Percentiles rank a stretch among this genome's conserved stretches.
phyloP scores from a whole-genome alignment of 2,113 vertebrate species.

The Lophochroa leadbeateri region DNA sequence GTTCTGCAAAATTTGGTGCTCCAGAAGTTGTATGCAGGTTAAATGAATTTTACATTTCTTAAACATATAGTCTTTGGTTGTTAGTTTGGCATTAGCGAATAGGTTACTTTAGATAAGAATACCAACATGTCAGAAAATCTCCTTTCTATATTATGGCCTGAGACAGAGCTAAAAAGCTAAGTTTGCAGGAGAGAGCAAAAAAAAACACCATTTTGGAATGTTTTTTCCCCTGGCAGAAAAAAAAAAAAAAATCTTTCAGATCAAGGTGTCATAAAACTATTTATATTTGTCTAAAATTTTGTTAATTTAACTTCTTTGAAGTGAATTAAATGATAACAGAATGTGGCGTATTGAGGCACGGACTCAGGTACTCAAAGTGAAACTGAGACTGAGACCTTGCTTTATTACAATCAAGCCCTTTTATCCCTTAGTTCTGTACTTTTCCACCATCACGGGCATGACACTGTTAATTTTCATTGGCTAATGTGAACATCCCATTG shows the following conservation, averaged over 20 bases:
- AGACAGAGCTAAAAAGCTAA: neutral
- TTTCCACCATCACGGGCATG: no score
- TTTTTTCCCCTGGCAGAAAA: accelerated
- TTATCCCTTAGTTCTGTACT: no score
- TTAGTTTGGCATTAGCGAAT: neutral
- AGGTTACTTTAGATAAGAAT: neutral
- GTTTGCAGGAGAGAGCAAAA: neutral
- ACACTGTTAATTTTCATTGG: no score
- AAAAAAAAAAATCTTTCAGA: neutral
- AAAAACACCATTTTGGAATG: neutral
- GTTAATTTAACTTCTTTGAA: neutral
- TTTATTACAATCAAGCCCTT: no score
- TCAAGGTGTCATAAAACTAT: neutral
- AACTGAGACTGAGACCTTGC: no score
- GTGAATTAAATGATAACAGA: neutral
- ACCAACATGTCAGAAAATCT: neutral
- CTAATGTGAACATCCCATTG: no score
- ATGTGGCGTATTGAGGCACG: no score
- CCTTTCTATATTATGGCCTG: accelerated
- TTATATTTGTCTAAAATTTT: neutral
- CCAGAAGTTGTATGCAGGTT: neutral
- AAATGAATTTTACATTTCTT: neutral
- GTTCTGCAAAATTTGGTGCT: neutral
- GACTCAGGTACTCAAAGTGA: no score
- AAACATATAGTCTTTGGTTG: neutral